Conservation (phyloP, 2,888 invertebrate genomes). For the Halocaridina rubra region DNA sequence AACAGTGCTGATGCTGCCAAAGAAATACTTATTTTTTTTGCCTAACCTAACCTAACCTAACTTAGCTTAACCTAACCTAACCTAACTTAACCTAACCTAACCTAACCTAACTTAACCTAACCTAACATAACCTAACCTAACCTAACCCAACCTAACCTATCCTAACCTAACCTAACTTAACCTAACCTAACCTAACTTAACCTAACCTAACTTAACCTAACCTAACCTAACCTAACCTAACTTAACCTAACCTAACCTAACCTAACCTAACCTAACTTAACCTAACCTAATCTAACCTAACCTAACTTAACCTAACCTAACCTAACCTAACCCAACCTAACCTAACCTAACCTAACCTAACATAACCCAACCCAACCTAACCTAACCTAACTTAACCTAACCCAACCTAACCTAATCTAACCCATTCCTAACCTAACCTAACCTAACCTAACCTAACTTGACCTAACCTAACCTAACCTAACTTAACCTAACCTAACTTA, state of each 20-base stretch:
- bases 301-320: neutral
- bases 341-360: no score
- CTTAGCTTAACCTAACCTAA: no score
- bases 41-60: no score
- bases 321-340: conserved; percentile 7
- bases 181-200: no score
- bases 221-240: conserved; percentile 8
- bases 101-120: neutral
- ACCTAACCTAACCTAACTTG: neutral
- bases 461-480: neutral
- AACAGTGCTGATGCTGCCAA: neutral
- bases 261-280: neutral
- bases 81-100: no score
- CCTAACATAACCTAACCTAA: no score
- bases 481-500: neutral
- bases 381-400: neutral
- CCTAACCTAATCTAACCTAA: conserved; percentile 11
- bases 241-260: conserved; percentile 2
- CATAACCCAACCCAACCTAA: no score
- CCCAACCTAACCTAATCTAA: conserved; percentile 6
- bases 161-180: no score
- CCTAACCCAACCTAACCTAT: neutral
- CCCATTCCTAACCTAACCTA: neutral
- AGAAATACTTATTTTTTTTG: neutral
- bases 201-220: neutral